phyloP scores from a whole-genome alignment of 2,797 vertebrate species.

The Eupleurogrammus muticus region DNA sequence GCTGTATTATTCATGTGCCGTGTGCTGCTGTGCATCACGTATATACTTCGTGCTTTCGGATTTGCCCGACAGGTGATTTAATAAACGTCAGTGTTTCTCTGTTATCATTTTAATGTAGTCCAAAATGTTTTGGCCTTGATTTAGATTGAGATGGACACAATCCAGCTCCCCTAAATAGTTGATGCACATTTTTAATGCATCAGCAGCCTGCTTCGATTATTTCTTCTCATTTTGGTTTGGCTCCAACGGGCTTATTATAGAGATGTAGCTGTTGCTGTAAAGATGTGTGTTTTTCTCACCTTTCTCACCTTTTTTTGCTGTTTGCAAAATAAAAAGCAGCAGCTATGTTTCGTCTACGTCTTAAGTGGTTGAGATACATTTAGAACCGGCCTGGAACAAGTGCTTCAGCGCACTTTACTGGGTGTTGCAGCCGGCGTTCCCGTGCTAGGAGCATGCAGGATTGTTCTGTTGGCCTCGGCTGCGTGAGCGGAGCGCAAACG shows the following conservation, averaged over 20 bases:
- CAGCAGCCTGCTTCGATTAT: slow-evolving; percentile 60
- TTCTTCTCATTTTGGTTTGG: slow-evolving; percentile 64
- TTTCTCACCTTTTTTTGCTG: slow-evolving; percentile 47
- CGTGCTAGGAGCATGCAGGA: too few species aligned
- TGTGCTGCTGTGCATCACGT: not conserved
- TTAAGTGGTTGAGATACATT: slow-evolving; percentile 31
- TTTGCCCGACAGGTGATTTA: slow-evolving; percentile 15
- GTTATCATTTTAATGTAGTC: slow-evolving; percentile 53
- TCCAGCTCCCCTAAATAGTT: slow-evolving; percentile 61
- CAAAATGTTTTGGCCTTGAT: slow-evolving; percentile 49
- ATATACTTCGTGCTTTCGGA: not conserved
- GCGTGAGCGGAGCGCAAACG: too few species aligned
- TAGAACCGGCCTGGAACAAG: slow-evolving; percentile 27
- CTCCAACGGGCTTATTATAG: slow-evolving; percentile 52
- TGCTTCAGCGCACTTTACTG: slow-evolving; percentile 19
- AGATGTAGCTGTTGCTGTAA: slow-evolving; percentile 29
- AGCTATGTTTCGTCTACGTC: slow-evolving; percentile 31
- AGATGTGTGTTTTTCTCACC: slow-evolving; percentile 34
- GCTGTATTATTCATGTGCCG: not conserved
- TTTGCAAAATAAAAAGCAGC: slow-evolving; percentile 36
- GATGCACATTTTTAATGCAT: slow-evolving; percentile 71
- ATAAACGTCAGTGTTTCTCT: slow-evolving; percentile 28
- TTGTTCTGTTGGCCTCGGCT: too few species aligned
- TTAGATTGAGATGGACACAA: slow-evolving; percentile 51
- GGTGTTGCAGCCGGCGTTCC: slow-evolving; percentile 10